Percentiles rank a stretch among this genome's conserved stretches.
Conservation (phyloP, 2,888 invertebrate genomes). For the Hofmannophila pseudospretella region DNA sequence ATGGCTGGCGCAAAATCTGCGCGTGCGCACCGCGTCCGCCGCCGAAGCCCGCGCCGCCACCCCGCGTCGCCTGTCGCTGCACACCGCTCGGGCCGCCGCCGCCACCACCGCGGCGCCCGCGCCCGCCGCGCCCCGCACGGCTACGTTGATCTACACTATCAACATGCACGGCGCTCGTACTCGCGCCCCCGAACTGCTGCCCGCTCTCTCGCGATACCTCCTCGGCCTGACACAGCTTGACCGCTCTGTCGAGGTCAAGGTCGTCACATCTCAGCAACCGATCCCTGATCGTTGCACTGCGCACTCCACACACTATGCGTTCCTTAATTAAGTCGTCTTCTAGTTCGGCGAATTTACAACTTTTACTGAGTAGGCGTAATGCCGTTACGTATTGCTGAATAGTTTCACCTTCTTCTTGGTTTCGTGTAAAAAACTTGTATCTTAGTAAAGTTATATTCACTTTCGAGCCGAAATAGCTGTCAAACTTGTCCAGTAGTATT, state of each 20-base stretch:
- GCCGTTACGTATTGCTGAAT: constrained; percentile 7
- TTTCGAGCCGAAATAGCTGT: constrained; percentile 4
- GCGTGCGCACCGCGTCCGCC: background rate
- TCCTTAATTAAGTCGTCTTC: background rate
- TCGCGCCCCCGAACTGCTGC: background rate
- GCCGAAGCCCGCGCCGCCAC: background rate
- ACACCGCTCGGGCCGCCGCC: background rate
- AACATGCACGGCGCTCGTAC: background rate
- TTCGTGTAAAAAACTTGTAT: constrained; percentile 4
- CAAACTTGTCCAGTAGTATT: background rate
- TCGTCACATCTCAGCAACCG: constrained; percentile 12
- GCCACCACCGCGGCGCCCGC: background rate
- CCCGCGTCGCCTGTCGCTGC: background rate
- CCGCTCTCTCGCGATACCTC: constrained; percentile 1
- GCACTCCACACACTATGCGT: constrained; percentile 8
- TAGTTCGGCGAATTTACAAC: background rate
- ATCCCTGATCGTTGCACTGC: constrained; percentile 3
- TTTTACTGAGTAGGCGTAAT: constrained; percentile 1
- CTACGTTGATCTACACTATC: background rate
- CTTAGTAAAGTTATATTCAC: constrained; percentile 1
- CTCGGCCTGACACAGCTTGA: constrained; percentile 10
- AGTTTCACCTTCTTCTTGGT: constrained; percentile 5
- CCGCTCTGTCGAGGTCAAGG: constrained; percentile 5
- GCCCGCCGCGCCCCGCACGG: background rate
- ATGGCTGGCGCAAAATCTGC: too few relatives aligned